These are phyloP conservation scores for Ectropis grisescens DNA, from an alignment of 1,140 invertebrate species.

Conservation along the genomic window DNA sequence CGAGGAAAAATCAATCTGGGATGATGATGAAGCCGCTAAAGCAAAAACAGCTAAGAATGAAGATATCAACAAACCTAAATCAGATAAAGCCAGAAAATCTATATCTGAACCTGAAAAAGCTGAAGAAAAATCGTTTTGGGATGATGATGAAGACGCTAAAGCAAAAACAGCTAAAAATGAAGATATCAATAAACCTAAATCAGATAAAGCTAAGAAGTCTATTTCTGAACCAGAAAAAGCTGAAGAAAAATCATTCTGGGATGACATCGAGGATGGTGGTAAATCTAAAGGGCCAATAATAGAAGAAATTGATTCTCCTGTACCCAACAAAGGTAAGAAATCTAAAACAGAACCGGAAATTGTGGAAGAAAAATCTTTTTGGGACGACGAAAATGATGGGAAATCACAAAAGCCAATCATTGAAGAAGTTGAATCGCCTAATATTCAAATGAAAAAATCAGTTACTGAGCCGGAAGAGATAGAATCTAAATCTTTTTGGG, in stretches of 20 bases:
- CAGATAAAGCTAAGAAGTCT: slow-evolving; percentile 18
- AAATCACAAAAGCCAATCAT: slow-evolving; percentile 15
- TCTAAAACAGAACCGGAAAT: slow-evolving; percentile 26
- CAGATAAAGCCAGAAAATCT: slow-evolving; percentile 22
- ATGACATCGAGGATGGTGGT: slow-evolving; percentile 21
- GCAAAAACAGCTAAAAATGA: slow-evolving; percentile 16
- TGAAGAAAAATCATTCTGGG: slow-evolving; percentile 27
- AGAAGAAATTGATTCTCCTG: slow-evolving; percentile 17
- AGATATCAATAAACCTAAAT: slow-evolving; percentile 12
- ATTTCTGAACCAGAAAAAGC: slow-evolving; percentile 22
- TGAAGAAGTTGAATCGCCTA: slow-evolving; percentile 22
- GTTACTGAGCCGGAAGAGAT: slow-evolving; percentile 32
- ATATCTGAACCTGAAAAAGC: slow-evolving; percentile 24
- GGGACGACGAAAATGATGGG: slow-evolving; percentile 20
- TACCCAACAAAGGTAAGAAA: slow-evolving; percentile 15
- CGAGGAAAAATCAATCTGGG: slow-evolving; percentile 31
- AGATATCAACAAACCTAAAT: slow-evolving; percentile 15
- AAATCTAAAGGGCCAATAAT: slow-evolving; percentile 20
- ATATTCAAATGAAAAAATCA: slow-evolving; percentile 25
- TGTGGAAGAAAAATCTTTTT: slow-evolving; percentile 34
- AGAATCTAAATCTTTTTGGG: slow-evolving; percentile 56
- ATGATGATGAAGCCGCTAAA: slow-evolving; percentile 22
- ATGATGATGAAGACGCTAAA: slow-evolving; percentile 22
- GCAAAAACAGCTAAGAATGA: slow-evolving; percentile 19
- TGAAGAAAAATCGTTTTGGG: slow-evolving; percentile 42